A percentile compares a stretch with the other conserved stretches of the same genome.
Evolutionary conservation across 2,113 vertebrate genomes (phyloP).

Genomic region (human (Homo sapiens)): GRCh38 chr1:51658001-51658500

Average conservation of each 20-base stretch:
- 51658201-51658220: not conserved
- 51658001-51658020: too few species aligned
- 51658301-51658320: conserved; percentile 23
- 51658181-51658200: not conserved
- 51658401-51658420: conserved; percentile 29
- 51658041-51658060: too few species aligned
- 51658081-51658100: too few species aligned
- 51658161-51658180: not conserved
- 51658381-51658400: not conserved
- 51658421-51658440: not conserved
- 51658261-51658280: not conserved
- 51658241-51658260: not conserved
- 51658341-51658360: not conserved
- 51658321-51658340: not conserved
- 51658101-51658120: too few species aligned
- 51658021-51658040: too few species aligned
- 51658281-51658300: conserved; percentile 38
- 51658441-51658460: not conserved
- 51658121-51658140: not conserved
- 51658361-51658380: not conserved
- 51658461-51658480: not conserved
- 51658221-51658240: not conserved
- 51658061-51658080: too few species aligned
- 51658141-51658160: not conserved
- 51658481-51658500: conserved; percentile 32